These are phyloP conservation scores for Amblyopsis hoosieri DNA, from an alignment of 2,797 vertebrate species.

Conservation along the genomic window DNA sequence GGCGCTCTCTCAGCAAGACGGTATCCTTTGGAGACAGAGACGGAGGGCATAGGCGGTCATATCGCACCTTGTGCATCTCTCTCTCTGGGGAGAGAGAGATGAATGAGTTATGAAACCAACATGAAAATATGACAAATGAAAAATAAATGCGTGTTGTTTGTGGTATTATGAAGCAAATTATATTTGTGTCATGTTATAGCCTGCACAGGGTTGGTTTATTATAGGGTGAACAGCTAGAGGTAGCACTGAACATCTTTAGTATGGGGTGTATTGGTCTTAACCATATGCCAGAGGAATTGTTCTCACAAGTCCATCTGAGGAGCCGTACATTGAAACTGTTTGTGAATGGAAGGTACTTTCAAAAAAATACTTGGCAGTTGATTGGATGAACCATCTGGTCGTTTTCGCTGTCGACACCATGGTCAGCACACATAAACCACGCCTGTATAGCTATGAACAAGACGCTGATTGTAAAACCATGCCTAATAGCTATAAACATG, in stretches of 20 bases:
- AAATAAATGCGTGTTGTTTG: not conserved
- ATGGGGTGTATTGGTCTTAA: not conserved
- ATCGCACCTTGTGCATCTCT: conserved; percentile 45
- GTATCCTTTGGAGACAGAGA: conserved; percentile 42
- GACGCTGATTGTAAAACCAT: too few relatives aligned
- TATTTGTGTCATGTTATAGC: not conserved
- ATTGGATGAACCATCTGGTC: too few relatives aligned
- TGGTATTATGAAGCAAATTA: not conserved
- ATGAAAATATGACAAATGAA: conserved; percentile 6
- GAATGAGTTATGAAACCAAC: conserved; percentile 16
- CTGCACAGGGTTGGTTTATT: conserved; percentile 5
- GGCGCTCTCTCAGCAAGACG: conserved; percentile 34
- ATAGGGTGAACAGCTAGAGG: not conserved
- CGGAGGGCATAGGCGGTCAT: conserved; percentile 34
- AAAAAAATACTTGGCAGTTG: too few relatives aligned
- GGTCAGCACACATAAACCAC: too few relatives aligned
- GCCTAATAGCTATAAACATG: too few relatives aligned
- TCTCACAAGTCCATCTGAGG: too few relatives aligned
- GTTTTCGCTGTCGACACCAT: too few relatives aligned
- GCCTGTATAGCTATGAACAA: too few relatives aligned
- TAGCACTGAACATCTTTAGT: not conserved
- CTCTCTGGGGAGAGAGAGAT: conserved; percentile 16
- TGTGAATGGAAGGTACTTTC: too few relatives aligned
- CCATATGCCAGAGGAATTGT: too few relatives aligned
- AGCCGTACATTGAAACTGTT: too few relatives aligned